Conservation (phyloP, 2,113 vertebrate genomes). For the Alethe castanea region DNA sequence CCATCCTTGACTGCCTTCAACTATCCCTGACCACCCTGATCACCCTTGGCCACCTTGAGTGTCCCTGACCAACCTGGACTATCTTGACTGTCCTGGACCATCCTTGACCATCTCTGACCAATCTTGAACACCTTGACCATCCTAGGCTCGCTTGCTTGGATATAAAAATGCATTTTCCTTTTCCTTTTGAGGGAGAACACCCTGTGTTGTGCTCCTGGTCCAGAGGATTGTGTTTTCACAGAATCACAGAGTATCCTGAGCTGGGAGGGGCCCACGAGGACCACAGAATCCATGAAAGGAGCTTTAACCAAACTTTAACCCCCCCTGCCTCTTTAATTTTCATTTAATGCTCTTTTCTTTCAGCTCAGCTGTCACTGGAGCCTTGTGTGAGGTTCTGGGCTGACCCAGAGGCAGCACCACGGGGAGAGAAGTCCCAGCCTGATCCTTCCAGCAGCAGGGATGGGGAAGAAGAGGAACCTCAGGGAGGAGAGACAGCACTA, state of each 20-base stretch:
- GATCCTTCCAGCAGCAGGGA: neutral
- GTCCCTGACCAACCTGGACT: neutral
- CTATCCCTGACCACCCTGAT: too few relatives aligned
- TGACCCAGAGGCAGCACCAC: neutral
- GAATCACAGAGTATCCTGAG: neutral
- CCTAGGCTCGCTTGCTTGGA: neutral
- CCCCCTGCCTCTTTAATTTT: fast-evolving
- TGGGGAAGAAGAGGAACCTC: neutral
- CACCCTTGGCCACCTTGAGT: neutral
- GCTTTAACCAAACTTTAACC: neutral
- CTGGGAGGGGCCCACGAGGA: neutral
- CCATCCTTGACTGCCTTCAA: too few relatives aligned
- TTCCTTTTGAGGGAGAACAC: fast-evolving
- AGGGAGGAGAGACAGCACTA: neutral
- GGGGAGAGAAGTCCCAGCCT: neutral
- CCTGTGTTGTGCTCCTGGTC: neutral
- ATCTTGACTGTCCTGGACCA: fast-evolving
- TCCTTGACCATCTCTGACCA: neutral
- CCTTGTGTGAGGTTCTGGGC: too few relatives aligned
- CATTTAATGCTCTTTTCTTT: fast-evolving
- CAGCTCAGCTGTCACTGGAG: neutral
- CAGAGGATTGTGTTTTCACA: neutral
- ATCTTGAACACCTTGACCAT: neutral
- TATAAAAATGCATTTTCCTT: neutral
- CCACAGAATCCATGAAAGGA: neutral